Evolutionary conservation across 2,113 vertebrate genomes (phyloP), one percentile per base, ranked within the genome.

Genomic region (Ciconia stormi): DNA sequence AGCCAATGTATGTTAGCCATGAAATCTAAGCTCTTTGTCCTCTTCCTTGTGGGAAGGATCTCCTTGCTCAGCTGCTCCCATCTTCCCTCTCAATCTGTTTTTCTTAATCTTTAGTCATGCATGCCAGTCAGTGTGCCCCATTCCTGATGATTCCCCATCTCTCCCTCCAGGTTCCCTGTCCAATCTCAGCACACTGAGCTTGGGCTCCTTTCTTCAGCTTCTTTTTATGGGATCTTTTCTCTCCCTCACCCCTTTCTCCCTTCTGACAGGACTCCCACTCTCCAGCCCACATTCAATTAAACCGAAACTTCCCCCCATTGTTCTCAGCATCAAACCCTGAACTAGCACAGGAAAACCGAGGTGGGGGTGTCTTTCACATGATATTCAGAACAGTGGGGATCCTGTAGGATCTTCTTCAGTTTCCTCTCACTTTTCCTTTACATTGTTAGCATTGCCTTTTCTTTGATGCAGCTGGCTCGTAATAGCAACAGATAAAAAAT

Each of bases 401-500:
- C 13, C 22, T 81, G 16, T 16, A 86, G 46, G 17, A 38, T 32
- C 22, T 16, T 76, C 55, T 59, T 71, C 61, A 69, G 23, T 38
- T 73, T 61, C 34, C 36, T 69, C 81, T 44, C 2, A 0, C 15
- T 65, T 26, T 27, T 82, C 17, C 40, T 85, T 81, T 20, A 62
- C 0, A 0, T 20, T 52, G 21, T 34, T 29, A 71, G 11, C 27
- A 53, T 15, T 53, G 23, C 38, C 11, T 89, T 88, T 78, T 78
- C 66, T 66, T 71, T 80, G 49, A 70, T 27, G 27, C 79, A 92
- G 46, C 34, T 88, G 65, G 26, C 22, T 88, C 10, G 5, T 42
- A 73, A 36, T 0, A 78, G 26, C 9, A 34, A 70, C 5, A 69
- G 58, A 73, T 1, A 1, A 81, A 89, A 76, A 11, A 0, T 30